Evolutionary conservation across 2,113 vertebrate species (phyloP), one percentile per base, ranked within the genome.

Genomic region (Enhydra lutris): DNA sequence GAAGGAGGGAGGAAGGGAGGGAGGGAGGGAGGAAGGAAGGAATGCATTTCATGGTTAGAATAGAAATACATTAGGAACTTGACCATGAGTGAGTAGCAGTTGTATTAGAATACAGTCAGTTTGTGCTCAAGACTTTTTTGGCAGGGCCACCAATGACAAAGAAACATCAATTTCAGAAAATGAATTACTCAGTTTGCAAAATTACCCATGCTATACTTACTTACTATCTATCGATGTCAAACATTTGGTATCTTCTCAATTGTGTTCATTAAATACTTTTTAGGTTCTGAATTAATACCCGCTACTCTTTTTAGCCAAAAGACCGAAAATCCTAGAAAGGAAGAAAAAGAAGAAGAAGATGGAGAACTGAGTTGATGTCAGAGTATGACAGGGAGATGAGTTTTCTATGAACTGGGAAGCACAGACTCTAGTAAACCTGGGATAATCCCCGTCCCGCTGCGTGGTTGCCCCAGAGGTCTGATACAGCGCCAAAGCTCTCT

Each of bases 381-480:
- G 80, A 34, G 13, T 98, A 97, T 98, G 98, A 98, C 98, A 98
- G 97, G 96, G 97, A 98, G 98, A 98, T 98, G 97, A 98, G 98
- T 99, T 99, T 98, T 97, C 98, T 97, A 98, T 98, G 98, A 99
- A 98, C 97, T 98, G 98, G 98, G 98, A 99, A 98, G 98, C 98
- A 98, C 98, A 98, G 98, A 98, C 98, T 98, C 97, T 98, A 97
- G 98, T 98, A 98, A 98, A 98, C 97, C 97, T 92, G 92, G 94
- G 98, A 96, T 98, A 99, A 99, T 99, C 98, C 99, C 98, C 96
- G 97, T 98, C 99, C 98, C 76, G 98, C 99, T 99, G 99, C 96
- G 98, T 98, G 98, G 98, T 97, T 99, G 99, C 98, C 99, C 98
- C 98, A 98, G 98, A 99, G 98, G 98, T 98, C 99, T 99, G 99